Evolutionary conservation across 2,797 vertebrate species (phyloP).

Genomic region (Podarcis lilfordi): DNA sequence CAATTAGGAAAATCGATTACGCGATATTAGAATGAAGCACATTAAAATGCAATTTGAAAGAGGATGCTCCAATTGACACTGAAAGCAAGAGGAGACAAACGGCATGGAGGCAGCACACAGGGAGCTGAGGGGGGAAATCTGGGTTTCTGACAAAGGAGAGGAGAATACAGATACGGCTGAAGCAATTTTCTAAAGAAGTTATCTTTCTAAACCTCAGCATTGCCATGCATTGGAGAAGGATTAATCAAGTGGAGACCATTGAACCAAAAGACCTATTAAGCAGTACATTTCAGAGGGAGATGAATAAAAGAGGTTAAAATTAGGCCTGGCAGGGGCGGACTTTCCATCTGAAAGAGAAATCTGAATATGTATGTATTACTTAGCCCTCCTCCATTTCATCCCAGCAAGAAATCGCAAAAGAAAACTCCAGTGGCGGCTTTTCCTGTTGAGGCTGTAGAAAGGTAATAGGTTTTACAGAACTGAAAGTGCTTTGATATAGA

Average conservation of each 20-base stretch:
- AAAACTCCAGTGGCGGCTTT: background rate
- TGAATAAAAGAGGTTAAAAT: conserved; percentile 30
- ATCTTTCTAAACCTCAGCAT: conserved; percentile 27
- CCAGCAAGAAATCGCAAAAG: background rate
- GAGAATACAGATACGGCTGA: conserved; percentile 45
- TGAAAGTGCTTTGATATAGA: background rate
- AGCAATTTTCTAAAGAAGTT: conserved; percentile 21
- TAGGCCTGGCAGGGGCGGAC: background rate
- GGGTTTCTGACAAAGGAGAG: conserved; percentile 55
- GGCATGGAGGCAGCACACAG: conserved; percentile 38
- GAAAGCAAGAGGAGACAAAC: conserved; percentile 67
- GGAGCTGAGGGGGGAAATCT: conserved; percentile 52
- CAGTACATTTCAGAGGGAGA: conserved; percentile 13
- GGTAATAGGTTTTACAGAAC: background rate
- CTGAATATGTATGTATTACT: background rate
- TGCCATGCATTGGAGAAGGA: conserved; percentile 27
- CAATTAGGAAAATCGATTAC: conserved; percentile 34
- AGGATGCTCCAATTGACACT: conserved; percentile 31
- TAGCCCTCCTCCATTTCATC: background rate
- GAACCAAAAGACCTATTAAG: conserved; percentile 40
- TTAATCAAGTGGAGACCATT: conserved; percentile 46
- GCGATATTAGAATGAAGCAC: conserved; percentile 65
- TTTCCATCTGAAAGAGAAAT: background rate
- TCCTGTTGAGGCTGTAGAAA: background rate
- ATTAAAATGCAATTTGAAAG: conserved; percentile 52